Conservation (phyloP, 2,797 vertebrate species). For the Morelia viridis region DNA sequence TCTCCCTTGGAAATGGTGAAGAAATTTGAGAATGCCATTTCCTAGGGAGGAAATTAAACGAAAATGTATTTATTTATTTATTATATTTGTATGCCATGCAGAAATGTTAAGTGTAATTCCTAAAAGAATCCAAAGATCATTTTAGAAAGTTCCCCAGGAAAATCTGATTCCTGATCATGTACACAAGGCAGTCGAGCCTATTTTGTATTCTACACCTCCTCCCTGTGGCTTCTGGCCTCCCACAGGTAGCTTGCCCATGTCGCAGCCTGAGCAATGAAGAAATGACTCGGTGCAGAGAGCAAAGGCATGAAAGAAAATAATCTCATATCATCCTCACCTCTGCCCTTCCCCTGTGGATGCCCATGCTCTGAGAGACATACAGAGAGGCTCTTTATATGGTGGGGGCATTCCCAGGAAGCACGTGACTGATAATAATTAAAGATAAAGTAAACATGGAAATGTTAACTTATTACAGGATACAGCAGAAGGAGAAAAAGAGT, state of each 20-base stretch:
- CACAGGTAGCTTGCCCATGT: background rate
- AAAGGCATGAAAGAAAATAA: background rate
- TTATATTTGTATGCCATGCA: background rate
- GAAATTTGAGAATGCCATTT: no score
- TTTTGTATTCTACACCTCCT: background rate
- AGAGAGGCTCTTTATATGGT: background rate
- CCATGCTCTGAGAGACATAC: background rate
- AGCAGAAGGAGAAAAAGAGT: background rate
- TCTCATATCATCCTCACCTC: background rate
- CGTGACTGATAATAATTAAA: background rate
- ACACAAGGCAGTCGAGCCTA: background rate
- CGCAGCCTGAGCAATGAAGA: background rate
- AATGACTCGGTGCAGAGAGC: background rate
- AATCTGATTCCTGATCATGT: background rate
- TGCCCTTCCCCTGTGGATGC: background rate
- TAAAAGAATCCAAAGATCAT: background rate
- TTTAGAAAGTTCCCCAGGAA: background rate
- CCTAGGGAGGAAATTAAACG: no score
- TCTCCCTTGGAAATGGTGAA: no score
- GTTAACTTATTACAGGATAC: background rate
- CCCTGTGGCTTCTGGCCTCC: background rate
- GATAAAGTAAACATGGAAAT: background rate
- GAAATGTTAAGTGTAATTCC: background rate
- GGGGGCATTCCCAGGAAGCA: background rate
- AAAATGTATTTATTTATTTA: background rate